A percentile compares a stretch with the other conserved stretches of the same genome.
These are phyloP conservation scores for Antigone vipio DNA, from an alignment of 2,113 vertebrate species.

Conservation along the genomic window DNA sequence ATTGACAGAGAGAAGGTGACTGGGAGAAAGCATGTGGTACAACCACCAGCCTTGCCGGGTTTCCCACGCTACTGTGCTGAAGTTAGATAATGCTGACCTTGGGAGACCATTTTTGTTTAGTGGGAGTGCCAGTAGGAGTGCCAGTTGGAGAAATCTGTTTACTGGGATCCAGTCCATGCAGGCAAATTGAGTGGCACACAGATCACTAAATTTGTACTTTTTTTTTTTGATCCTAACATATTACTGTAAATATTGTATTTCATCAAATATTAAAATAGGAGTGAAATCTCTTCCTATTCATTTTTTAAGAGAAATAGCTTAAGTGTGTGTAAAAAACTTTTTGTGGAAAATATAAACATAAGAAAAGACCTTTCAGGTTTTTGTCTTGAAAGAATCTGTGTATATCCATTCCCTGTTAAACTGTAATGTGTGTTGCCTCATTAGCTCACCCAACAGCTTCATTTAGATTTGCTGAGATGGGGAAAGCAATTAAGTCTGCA, in stretches of 20 bases:
- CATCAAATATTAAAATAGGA: background rate
- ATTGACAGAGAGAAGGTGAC: background rate
- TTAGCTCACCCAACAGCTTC: background rate
- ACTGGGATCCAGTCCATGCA: background rate
- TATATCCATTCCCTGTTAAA: background rate
- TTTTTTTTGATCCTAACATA: background rate
- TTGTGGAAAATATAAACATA: background rate
- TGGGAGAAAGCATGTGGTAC: background rate
- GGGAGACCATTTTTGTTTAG: background rate
- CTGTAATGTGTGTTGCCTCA: background rate
- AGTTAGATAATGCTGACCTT: background rate
- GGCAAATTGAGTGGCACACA: background rate
- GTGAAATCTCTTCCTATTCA: background rate
- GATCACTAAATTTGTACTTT: background rate
- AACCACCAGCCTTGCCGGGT: background rate
- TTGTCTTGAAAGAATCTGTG: background rate
- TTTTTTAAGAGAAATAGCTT: background rate
- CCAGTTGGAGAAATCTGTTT: background rate
- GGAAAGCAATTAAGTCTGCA: conserved; percentile 23
- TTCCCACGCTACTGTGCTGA: background rate
- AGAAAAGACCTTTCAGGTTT: background rate
- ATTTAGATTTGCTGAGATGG: background rate
- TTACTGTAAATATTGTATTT: background rate
- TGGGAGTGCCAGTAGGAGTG: background rate
- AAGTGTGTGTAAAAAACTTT: background rate